phyloP scores from a whole-genome alignment of 2,113 vertebrate species.

The Rhombomys opimus region DNA sequence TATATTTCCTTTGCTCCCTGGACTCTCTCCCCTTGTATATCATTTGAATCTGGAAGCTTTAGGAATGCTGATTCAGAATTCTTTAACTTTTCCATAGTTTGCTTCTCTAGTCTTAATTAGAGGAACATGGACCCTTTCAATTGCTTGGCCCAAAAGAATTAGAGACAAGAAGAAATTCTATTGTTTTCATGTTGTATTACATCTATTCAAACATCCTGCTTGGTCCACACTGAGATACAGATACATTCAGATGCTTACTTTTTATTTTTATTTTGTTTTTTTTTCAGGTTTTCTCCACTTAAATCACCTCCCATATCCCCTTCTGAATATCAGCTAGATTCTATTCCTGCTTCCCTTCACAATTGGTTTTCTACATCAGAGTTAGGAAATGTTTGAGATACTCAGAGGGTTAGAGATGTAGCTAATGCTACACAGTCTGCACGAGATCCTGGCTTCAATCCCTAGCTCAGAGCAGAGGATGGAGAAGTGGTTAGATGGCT shows the following conservation, averaged over 20 bases:
- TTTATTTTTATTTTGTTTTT: neutral
- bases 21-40: neutral
- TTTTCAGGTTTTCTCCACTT: too few relatives aligned
- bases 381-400: constrained; percentile 1
- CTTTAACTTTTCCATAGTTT: neutral
- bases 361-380: neutral
- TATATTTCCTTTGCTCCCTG: neutral
- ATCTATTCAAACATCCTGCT: neutral
- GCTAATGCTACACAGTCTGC: neutral
- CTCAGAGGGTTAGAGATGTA: neutral
- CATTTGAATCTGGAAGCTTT: constrained; percentile 8
- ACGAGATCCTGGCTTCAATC: neutral
- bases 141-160: neutral
- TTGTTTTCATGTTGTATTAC: neutral
- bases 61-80: neutral
- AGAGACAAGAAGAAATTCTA: neutral
- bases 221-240: neutral
- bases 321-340: neutral
- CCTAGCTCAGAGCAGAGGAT: neutral
- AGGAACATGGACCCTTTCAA: neutral
- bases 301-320: neutral
- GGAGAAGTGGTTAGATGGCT: neutral
- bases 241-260: too few relatives aligned
- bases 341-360: neutral
- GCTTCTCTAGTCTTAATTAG: neutral